Evolutionary conservation across 2,888 invertebrate species (phyloP).

Genomic region (Stenodera caucasica): DNA sequence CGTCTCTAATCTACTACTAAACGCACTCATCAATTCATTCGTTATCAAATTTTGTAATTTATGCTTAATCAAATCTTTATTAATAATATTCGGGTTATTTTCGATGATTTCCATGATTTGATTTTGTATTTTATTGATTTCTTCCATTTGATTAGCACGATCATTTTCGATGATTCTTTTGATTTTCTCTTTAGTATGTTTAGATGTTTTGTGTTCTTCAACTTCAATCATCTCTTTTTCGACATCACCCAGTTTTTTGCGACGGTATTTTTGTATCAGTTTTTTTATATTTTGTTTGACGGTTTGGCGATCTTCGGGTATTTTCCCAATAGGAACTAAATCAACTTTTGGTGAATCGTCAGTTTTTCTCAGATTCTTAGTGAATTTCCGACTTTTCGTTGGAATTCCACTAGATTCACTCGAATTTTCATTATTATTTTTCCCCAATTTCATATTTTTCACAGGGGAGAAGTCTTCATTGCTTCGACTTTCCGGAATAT

Average conservation of each 20-base stretch:
- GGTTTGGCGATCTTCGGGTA: slow-evolving; percentile 24
- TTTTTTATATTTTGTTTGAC: slow-evolving; percentile 42
- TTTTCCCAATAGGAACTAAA: background rate
- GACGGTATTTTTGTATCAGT: slow-evolving; percentile 40
- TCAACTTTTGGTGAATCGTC: background rate
- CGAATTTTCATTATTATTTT: background rate
- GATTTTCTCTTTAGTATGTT: slow-evolving; percentile 37
- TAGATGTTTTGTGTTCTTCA: background rate
- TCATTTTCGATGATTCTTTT: slow-evolving; percentile 52
- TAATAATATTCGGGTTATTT: slow-evolving; percentile 58
- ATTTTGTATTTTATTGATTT: slow-evolving; percentile 55
- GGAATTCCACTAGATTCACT: background rate
- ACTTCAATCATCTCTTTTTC: background rate
- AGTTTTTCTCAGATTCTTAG: background rate
- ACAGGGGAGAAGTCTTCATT: background rate
- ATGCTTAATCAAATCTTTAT: slow-evolving; percentile 56
- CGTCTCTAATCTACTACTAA: slow-evolving; percentile 31
- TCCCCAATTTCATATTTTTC: background rate
- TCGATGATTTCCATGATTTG: slow-evolving; percentile 57
- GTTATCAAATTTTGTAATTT: slow-evolving; percentile 51
- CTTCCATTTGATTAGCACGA: slow-evolving; percentile 55
- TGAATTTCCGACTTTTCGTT: background rate
- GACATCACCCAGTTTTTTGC: slow-evolving; percentile 34
- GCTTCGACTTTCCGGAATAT: background rate
- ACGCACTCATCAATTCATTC: slow-evolving; percentile 41